Evolutionary conservation across 2,888 invertebrate species (phyloP).

Genomic region (Mythimna loreyi): DNA sequence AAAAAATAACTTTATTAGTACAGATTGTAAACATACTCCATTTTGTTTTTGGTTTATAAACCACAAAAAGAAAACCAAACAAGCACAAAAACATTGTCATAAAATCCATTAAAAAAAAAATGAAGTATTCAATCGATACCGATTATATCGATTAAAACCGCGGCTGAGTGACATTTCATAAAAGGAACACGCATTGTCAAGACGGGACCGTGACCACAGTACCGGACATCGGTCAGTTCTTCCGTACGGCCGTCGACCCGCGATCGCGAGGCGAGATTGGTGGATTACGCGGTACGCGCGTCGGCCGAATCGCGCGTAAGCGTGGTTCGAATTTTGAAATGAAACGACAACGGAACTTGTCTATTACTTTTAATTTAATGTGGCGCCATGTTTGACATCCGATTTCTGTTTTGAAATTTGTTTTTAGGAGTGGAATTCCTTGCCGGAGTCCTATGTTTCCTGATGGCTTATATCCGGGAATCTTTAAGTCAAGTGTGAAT

Average conservation of each 20-base stretch:
- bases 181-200: slow-evolving; percentile 80
- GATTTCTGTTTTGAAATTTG: slow-evolving; percentile 9
- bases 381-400: slow-evolving; percentile 33
- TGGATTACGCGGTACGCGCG: slow-evolving; percentile 76
- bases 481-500: no score
- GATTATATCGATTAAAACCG: slow-evolving; percentile 55
- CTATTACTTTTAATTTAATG: slow-evolving; percentile 49
- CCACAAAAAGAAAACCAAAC: background rate
- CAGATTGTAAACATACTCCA: background rate
- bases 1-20: no score
- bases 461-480: no score
- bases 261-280: slow-evolving; percentile 76
- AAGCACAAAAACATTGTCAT: background rate
- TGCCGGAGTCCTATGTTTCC: no score
- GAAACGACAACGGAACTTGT: slow-evolving; percentile 66
- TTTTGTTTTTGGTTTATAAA: background rate
- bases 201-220: slow-evolving; percentile 80
- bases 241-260: slow-evolving; percentile 75
- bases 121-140: slow-evolving; percentile 46
- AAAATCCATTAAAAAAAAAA: slow-evolving; percentile 5
- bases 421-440: no score
- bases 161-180: slow-evolving; percentile 64
- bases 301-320: slow-evolving; percentile 74
- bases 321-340: slow-evolving; percentile 78
- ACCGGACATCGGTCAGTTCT: slow-evolving; percentile 79